Percentiles rank a stretch among this genome's conserved stretches.
phyloP scores from a whole-genome alignment of 2,888 invertebrate genomes.

The Epirrhoe alternata region DNA sequence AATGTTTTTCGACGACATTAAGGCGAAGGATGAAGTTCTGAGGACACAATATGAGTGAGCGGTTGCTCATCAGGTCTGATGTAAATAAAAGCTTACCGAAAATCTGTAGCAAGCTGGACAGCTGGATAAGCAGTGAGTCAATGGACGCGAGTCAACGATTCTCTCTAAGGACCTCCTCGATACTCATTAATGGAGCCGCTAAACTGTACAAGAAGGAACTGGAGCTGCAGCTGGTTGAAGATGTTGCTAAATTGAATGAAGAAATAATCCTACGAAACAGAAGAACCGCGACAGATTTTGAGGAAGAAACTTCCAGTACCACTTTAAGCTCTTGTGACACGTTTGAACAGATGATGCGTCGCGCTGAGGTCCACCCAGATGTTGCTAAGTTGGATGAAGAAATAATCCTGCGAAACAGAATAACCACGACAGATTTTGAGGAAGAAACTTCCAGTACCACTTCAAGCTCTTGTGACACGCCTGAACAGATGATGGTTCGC shows the following conservation, averaged over 20 bases:
- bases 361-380: constrained; percentile 6
- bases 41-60: background rate
- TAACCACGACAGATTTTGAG: background rate
- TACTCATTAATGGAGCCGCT: constrained; percentile 51
- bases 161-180: constrained; percentile 53
- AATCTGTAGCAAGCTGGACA: constrained; percentile 44
- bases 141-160: constrained; percentile 38
- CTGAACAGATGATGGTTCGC: too few species aligned
- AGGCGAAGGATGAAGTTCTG: constrained; percentile 9
- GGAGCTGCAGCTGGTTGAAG: constrained; percentile 37
- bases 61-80: too few species aligned
- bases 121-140: constrained; percentile 43
- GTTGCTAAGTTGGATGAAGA: constrained; percentile 40
- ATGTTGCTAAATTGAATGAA: constrained; percentile 38
- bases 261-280: constrained; percentile 41
- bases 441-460: background rate
- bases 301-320: background rate
- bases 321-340: background rate
- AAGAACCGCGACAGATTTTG: background rate
- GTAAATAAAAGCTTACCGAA: constrained; percentile 1
- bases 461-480: background rate
- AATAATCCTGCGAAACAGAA: constrained; percentile 39
- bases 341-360: constrained; percentile 20
- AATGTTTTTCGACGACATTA: constrained; percentile 26
- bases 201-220: constrained; percentile 48